Evolutionary conservation across 2,113 vertebrate genomes (phyloP).

Genomic region (Pseudorectes ferrugineus): DNA sequence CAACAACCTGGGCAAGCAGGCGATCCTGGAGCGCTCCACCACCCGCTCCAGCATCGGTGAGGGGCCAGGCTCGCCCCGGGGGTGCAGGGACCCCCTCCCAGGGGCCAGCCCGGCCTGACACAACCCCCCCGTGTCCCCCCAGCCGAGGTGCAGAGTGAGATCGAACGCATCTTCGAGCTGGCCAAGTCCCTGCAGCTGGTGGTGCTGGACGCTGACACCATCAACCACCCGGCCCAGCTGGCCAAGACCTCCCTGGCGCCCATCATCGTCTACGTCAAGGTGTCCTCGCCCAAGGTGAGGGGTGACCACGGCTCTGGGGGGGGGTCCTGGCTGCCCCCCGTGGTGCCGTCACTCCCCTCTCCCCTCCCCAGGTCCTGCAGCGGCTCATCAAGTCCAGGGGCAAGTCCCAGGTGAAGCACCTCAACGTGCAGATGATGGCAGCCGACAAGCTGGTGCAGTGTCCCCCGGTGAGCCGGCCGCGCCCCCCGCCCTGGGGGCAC

Average conservation of each 20-base stretch:
- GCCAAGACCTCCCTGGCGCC: slow-evolving; percentile 95
- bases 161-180: slow-evolving; percentile 94
- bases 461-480: slow-evolving; percentile 81
- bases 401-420: slow-evolving; percentile 95
- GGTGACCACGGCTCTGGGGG: too few relatives aligned
- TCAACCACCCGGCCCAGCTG: slow-evolving; percentile 93
- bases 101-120: neutral
- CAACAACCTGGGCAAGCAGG: slow-evolving; percentile 88
- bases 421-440: slow-evolving; percentile 96
- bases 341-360: neutral
- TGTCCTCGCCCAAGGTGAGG: slow-evolving; percentile 93
- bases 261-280: slow-evolving; percentile 94
- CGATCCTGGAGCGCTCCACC: slow-evolving; percentile 94
- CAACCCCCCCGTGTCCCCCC: fast-evolving
- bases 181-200: slow-evolving; percentile 96
- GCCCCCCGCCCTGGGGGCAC: fast-evolving
- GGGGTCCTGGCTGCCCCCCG: fast-evolving
- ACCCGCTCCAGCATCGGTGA: slow-evolving; percentile 93
- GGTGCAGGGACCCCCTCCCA: neutral
- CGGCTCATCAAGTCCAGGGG: slow-evolving; percentile 91
- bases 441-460: slow-evolving; percentile 93
- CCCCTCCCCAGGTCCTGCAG: slow-evolving; percentile 83
- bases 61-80: fast-evolving
- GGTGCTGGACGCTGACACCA: slow-evolving; percentile 92
- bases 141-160: slow-evolving; percentile 97